Evolutionary conservation across 2,113 vertebrate genomes (phyloP).

Genomic region (Anarhynchus alexandrinus): DNA sequence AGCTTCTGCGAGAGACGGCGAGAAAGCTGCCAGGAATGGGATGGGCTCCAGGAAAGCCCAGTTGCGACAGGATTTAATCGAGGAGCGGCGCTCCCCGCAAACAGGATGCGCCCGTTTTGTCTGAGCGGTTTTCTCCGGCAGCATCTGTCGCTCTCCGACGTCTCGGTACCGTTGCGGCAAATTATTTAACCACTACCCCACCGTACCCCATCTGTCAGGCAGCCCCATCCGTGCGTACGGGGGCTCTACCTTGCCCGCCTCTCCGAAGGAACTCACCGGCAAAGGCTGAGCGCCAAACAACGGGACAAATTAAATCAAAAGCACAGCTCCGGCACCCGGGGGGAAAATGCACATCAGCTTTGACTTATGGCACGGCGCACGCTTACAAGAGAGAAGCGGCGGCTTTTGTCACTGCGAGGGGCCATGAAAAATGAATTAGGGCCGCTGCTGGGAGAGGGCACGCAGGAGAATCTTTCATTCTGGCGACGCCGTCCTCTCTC

Average conservation of each 20-base stretch:
- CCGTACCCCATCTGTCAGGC: conserved; percentile 69
- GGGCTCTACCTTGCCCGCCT: conserved; percentile 38
- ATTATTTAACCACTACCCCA: conserved; percentile 72
- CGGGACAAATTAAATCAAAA: conserved; percentile 81
- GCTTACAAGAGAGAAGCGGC: conserved; percentile 75
- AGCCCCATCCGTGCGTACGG: not conserved
- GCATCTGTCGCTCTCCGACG: conserved; percentile 62
- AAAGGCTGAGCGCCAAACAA: conserved; percentile 72
- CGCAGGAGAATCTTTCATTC: conserved; percentile 79
- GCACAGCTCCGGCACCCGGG: conserved; percentile 68
- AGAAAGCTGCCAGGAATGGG: not conserved
- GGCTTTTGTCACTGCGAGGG: conserved; percentile 82
- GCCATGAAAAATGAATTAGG: conserved; percentile 85
- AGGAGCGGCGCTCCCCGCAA: not conserved
- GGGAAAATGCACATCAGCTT: conserved; percentile 79
- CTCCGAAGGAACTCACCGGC: conserved; percentile 41
- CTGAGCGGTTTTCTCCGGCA: conserved; percentile 32
- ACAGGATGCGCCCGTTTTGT: not conserved
- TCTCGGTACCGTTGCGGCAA: conserved; percentile 62
- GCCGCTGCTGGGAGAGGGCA: conserved; percentile 77
- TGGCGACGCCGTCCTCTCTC: conserved; percentile 73
- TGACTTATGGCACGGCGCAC: conserved; percentile 76
- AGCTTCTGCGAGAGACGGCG: not conserved
- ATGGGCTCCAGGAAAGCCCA: not conserved
- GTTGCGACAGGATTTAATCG: not conserved